Percentiles rank a stretch among this genome's conserved stretches.
Conservation (phyloP, 2,113 vertebrate species). For the Oenanthe melanoleuca region DNA sequence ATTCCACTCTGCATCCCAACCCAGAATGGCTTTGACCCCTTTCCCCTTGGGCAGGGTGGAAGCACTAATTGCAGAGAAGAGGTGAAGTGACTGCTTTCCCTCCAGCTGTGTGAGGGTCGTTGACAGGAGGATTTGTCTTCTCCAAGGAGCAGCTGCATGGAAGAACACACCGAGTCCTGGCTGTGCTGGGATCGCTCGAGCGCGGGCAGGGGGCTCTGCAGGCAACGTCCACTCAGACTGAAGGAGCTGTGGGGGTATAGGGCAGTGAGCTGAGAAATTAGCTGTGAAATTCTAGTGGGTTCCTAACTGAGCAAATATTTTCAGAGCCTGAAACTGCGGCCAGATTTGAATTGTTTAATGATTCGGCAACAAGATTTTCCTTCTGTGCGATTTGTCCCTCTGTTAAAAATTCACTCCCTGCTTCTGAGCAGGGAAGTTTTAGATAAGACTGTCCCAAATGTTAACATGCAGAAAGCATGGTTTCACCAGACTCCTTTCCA, state of each 20-base stretch:
- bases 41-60: background rate
- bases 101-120: rapidly evolving
- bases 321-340: background rate
- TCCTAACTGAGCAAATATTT: background rate
- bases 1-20: background rate
- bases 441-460: background rate
- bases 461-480: background rate
- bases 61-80: background rate
- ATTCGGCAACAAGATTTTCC: background rate
- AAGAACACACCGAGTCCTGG: rapidly evolving
- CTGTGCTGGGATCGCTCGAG: rapidly evolving
- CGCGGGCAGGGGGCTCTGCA: background rate
- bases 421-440: background rate
- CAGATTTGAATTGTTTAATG: background rate
- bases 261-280: background rate
- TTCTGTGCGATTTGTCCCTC: background rate
- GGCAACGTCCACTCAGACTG: background rate
- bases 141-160: background rate
- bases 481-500: background rate
- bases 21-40: background rate
- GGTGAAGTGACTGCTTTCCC: background rate
- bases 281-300: background rate
- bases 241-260: background rate
- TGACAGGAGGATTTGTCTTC: background rate
- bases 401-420: background rate